These are phyloP conservation scores for Oreochromis grahami DNA, from an alignment of 2,797 vertebrate genomes.

Conservation along the genomic window DNA sequence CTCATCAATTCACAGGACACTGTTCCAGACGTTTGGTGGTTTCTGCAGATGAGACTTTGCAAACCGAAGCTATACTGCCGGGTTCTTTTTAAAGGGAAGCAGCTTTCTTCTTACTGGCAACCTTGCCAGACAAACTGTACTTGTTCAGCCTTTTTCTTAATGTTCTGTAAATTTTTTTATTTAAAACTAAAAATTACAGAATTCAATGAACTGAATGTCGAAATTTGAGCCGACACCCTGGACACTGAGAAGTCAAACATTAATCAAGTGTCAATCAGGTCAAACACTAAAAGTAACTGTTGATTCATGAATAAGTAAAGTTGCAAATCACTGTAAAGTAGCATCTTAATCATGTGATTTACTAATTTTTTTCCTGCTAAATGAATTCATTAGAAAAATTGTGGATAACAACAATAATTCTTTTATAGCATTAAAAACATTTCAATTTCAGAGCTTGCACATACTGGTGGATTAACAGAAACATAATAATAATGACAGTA, in stretches of 20 bases:
- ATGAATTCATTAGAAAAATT: too few relatives aligned
- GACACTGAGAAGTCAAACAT: fast-evolving
- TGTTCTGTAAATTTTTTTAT: neutral
- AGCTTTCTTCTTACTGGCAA: neutral
- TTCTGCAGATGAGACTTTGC: neutral
- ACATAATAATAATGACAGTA: neutral
- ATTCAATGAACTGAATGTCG: neutral
- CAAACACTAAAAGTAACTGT: neutral
- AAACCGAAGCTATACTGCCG: fast-evolving
- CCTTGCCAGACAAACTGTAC: neutral
- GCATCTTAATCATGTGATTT: too few relatives aligned
- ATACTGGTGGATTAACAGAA: neutral
- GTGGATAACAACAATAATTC: too few relatives aligned
- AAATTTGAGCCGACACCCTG: neutral
- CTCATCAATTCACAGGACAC: neutral
- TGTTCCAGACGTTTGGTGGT: neutral
- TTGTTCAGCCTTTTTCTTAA: neutral
- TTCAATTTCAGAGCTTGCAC: fast-evolving
- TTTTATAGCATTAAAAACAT: too few relatives aligned
- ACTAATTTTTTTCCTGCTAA: too few relatives aligned
- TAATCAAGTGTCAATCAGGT: neutral
- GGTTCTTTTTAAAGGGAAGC: fast-evolving
- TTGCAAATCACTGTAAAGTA: neutral
- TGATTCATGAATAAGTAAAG: neutral
- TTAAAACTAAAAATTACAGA: neutral